A percentile compares a stretch with the other conserved stretches of the same genome.
These are phyloP conservation scores for Lacerta bilineata DNA, from an alignment of 2,797 vertebrate genomes.

Conservation along the genomic window DNA sequence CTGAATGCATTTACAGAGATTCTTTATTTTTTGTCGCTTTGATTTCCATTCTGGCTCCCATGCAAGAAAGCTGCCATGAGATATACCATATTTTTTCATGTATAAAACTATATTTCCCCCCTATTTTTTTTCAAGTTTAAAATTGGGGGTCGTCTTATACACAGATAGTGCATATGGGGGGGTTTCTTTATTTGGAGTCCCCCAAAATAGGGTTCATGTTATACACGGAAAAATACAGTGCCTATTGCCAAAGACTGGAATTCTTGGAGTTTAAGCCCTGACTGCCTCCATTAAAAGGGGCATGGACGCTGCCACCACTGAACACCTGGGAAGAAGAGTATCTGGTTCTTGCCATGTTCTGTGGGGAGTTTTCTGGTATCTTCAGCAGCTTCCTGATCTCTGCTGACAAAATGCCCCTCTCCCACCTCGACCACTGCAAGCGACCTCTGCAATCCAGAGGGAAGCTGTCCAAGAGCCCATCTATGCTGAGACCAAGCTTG, in stretches of 20 bases:
- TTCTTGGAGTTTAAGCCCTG: neutral
- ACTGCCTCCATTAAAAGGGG: neutral
- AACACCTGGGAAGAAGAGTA: neutral
- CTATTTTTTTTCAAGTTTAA: too few relatives aligned
- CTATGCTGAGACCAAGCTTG: slow-evolving; percentile 15
- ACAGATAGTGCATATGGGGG: too few relatives aligned
- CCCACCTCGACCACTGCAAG: neutral
- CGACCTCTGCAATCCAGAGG: neutral
- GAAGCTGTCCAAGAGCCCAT: neutral
- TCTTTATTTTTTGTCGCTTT: neutral
- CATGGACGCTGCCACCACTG: neutral
- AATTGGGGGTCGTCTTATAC: too few relatives aligned
- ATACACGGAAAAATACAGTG: too few relatives aligned
- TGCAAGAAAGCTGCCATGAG: neutral
- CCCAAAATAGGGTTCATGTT: too few relatives aligned
- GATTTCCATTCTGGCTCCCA: neutral
- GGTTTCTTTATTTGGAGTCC: too few relatives aligned
- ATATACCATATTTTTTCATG: neutral
- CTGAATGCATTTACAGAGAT: neutral
- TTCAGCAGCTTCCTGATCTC: neutral
- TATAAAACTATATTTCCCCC: too few relatives aligned
- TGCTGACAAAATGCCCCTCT: neutral
- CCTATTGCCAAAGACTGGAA: neutral
- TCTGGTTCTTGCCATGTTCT: neutral
- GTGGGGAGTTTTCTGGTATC: neutral